Base-by-base conservation (phyloP, 2,888 invertebrate species). In the Cephus nigrinus region DNA sequence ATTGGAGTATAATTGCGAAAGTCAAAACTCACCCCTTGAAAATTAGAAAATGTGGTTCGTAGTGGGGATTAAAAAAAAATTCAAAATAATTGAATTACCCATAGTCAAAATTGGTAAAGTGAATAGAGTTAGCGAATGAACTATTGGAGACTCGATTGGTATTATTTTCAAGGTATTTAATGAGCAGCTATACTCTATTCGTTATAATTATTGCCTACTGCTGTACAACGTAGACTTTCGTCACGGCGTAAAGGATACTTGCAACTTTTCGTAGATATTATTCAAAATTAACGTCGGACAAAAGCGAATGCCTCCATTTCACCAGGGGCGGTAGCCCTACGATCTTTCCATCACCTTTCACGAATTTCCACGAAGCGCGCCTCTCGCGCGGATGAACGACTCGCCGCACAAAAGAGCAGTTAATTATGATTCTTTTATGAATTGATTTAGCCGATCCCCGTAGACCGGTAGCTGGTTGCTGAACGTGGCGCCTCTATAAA, bases 341-440 rank as follows among this genome's bases (percentile, higher is more conserved):
- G 74, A 71, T 81, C 79, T 83, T 81, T 83, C 83, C 84, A 77
- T 80, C 84, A 80, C 81, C 84, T 81, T 85, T 86, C 82, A 80
- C 81, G 80, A 79, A 80, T 32, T 71, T 71, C 32, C 33, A 55
- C 55, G 55, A 71, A 76, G 75, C 79, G 79, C 81, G 81, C 68
- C 79, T 79, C 76, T 81, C 73, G 82, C 79, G 74, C 80, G 82
- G 82, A 80, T 80, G 79, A 83, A 82, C 80, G 83, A 82, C 71
- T 78, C 72, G 75, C 78, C 77, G 84, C 86, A 90, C 90, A 89
- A 91, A 88, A 87, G 90, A 86, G 86, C 88, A 87, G 88, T 88
- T 90, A 91, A 91, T 91, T 90, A 90, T 86, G 88, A 90, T 88
- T 90, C 90, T 90, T 91, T 91, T 90, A 90, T 91, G 89, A 91